Base-by-base conservation (phyloP, 2,888 invertebrate species). In the Keiferia lycopersicella region DNA sequence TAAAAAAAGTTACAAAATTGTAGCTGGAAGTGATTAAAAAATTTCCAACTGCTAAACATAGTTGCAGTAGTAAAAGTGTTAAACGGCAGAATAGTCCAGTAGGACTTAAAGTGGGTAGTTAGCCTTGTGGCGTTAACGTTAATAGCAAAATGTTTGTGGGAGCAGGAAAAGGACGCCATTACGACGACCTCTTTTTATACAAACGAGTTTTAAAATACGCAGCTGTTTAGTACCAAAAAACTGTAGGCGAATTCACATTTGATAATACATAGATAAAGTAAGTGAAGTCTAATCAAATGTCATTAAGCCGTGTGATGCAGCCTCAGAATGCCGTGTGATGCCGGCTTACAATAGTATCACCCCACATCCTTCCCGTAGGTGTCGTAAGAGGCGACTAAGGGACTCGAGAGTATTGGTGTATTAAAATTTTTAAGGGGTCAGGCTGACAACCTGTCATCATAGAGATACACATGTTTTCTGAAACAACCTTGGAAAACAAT, bases 31-130 rank as follows among this genome's bases (percentile, higher is more conserved):
- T 45, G n/a, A 8, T 0, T 3, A 16, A 2, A n/a, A 45, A 45
- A 45, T n/a, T n/a, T 0, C 2, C 0, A n/a, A 4, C 12, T 22
- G 10, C 2, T 8, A 20, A 22, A 20, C 11, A 50, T 20, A 11
- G 7, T 2, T 11, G 12, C 8, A 14, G 51, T 14, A 53, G 51
- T 53, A 22, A 26, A 53, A 22, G 51, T 53, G 51, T 53, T 53
- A 53, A 53, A 50, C 20, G 20, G 26, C 22, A 10, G 14, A 22
- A 53, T 22, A 16, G 34, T 34, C 51, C 56, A 34, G 56, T 16
- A 56, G 34, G n/a, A n/a, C 56, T 56, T 16, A 30, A 56, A 56
- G 56, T 34, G 56, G 56, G 16, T 56, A 16, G 34, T 56, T 59
- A 59, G 26, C 59, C 22, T 59, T 20, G 59, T 39, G 14, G 39